A percentile compares a stretch with the other conserved stretches of the same genome.
Conservation (phyloP, 2,888 invertebrate genomes). For the Omphaloscelis lunosa region DNA sequence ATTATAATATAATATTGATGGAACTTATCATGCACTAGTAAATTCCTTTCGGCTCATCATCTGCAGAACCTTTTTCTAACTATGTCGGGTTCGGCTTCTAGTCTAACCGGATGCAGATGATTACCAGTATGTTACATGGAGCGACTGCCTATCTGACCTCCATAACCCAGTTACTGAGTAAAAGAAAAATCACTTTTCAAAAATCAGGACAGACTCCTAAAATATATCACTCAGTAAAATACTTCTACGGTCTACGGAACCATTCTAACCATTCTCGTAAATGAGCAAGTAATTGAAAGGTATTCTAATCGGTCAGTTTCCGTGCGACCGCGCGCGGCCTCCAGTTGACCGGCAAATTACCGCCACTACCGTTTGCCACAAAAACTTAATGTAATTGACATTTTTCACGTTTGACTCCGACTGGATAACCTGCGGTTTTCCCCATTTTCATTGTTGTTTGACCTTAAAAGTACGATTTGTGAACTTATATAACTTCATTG, state of each 20-base stretch:
- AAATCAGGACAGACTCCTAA: not conserved
- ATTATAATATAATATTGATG: too few species aligned
- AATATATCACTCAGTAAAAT: not conserved
- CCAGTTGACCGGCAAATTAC: constrained; percentile 80
- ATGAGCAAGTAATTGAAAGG: constrained; percentile 64
- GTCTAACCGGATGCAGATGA: too few species aligned
- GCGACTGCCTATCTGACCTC: too few species aligned
- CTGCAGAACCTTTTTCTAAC: too few species aligned
- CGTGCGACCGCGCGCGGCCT: constrained; percentile 73
- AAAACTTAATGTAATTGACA: constrained; percentile 53
- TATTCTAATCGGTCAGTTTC: constrained; percentile 72
- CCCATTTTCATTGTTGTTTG: constrained; percentile 11
- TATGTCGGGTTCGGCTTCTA: too few species aligned
- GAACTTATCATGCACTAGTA: too few species aligned
- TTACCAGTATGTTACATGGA: too few species aligned
- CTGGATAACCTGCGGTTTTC: constrained; percentile 34
- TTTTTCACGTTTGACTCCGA: constrained; percentile 36
- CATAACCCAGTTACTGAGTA: too few species aligned
- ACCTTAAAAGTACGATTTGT: not conserved
- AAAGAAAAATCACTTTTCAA: not conserved
- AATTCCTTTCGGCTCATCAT: too few species aligned
- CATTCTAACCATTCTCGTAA: constrained; percentile 41
- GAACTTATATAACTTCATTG: not conserved
- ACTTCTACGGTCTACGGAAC: constrained; percentile 26
- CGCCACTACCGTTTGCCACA: constrained; percentile 62